These are phyloP conservation scores for Siniperca scherzeri DNA, from an alignment of 2,797 vertebrate species.

Conservation along the genomic window DNA sequence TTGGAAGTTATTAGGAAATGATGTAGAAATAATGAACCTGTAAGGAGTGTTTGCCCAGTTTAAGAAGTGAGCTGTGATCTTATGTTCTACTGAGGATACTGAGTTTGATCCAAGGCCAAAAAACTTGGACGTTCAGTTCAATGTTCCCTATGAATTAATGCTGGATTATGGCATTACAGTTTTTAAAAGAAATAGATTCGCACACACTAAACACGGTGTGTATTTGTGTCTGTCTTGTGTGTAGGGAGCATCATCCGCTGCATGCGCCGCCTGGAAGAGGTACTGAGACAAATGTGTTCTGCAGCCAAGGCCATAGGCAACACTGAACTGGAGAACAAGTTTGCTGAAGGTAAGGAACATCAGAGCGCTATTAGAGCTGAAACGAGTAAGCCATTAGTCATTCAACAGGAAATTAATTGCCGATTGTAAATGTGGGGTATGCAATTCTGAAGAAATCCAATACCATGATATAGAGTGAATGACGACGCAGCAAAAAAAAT, in stretches of 20 bases:
- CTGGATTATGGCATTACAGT: too few species aligned
- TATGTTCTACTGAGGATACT: neutral
- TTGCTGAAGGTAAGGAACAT: slow-evolving; percentile 88
- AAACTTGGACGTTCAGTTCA: neutral
- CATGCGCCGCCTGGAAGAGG: slow-evolving; percentile 96
- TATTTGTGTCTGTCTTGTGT: neutral
- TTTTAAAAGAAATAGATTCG: neutral
- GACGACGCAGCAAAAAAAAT: neutral
- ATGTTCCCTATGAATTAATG: neutral
- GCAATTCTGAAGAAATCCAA: too few species aligned
- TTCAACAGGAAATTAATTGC: neutral
- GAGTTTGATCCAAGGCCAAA: neutral
- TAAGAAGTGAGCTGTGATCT: neutral
- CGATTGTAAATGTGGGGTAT: too few species aligned
- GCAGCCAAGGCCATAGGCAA: slow-evolving; percentile 99
- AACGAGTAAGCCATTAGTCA: neutral
- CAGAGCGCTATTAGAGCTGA: neutral
- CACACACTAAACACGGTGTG: neutral
- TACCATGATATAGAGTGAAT: too few species aligned
- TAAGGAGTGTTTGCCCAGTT: neutral
- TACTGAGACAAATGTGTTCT: slow-evolving; percentile 98
- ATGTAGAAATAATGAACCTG: neutral
- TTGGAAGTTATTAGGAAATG: neutral
- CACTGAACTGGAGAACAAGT: slow-evolving; percentile 97
- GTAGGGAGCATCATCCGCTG: slow-evolving; percentile 91